These are phyloP conservation scores for Drosophila algonquin DNA, from an alignment of 2,888 invertebrate genomes.

Conservation along the genomic window DNA sequence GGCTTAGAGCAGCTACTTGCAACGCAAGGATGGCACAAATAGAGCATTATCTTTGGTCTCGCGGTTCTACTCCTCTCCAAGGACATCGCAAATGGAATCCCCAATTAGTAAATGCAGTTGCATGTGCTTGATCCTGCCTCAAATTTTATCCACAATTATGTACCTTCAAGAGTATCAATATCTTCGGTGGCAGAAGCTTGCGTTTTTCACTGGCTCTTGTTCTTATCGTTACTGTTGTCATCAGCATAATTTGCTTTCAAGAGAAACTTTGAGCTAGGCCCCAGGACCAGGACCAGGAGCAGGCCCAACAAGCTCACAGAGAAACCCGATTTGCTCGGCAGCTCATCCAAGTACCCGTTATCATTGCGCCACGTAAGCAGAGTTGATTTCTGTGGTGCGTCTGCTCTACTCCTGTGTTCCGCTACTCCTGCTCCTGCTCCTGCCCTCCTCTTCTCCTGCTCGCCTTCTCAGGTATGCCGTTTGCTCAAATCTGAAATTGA, in stretches of 20 bases:
- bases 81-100: no score
- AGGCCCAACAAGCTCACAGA: constrained; percentile 11
- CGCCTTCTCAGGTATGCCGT: constrained; percentile 67
- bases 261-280: constrained; percentile 36
- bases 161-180: constrained; percentile 20
- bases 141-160: no score
- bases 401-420: neutral
- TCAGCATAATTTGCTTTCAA: constrained; percentile 57
- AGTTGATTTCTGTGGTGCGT: constrained; percentile 45
- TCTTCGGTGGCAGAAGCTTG: constrained; percentile 49
- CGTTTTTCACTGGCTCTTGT: neutral
- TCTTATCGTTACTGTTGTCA: constrained; percentile 55
- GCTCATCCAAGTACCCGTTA: constrained; percentile 60
- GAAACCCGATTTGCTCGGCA: constrained; percentile 48
- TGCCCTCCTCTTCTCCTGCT: no score
- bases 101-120: no score
- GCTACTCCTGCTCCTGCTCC: neutral
- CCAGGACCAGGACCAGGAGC: neutral
- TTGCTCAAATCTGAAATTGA: constrained; percentile 78
- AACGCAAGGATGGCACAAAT: neutral
- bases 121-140: no score
- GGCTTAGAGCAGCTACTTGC: neutral
- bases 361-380: constrained; percentile 67
- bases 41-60: no score
- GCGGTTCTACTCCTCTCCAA: no score